Evolutionary conservation across 1,140 invertebrate species (phyloP), one percentile per base, ranked within the genome.

Genomic region (Brachionus calyciflorus): DNA sequence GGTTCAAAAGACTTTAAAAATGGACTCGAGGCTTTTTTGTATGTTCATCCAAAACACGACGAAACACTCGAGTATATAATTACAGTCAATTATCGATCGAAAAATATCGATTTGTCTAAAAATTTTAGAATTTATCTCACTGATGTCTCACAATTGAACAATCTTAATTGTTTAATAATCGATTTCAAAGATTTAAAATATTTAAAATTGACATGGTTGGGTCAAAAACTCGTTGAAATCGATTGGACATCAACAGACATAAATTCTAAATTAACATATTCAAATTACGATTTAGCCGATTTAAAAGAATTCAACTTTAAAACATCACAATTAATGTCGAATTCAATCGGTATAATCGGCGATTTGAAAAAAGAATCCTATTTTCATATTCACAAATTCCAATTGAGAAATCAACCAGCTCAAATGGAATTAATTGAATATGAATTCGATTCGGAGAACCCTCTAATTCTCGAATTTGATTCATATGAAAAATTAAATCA

Each of bases 1-100:
- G 68, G 68, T 33, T 68, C 63, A n/a, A 24, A 14, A n/a, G 63
- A 68, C 26, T 48, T 68, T 26, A 44, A 40, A 26, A 68, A n/a
- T 33, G 63, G 63, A 14, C 37, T 68, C 6, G 63, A 68, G 12
- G 19, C 63, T 12, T 21, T 44, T 21, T 33, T 68, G 12, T 44
- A 48, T 24, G 63, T 48, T 26, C 63, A 33, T 4, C 44, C 53
- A 6, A 41, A 19, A 21, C 28, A 28, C 2, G 44, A 68, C 37
- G 26, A 41, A 26, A 48, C 63, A 19, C 40, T 44, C 19, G n/a
- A 12, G 12, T 68, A 68, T 33, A 48, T 19, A 48, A 26, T 68
- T 5, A 33, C 63, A 12, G 9, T 68, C 7, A 26, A 21, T 12
- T 68, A 68, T 26, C 9, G 14, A 17, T 49, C 44, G 7, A 37